A percentile compares a stretch with the other conserved stretches of the same genome.
These are phyloP conservation scores for Lithobates pipiens DNA, from an alignment of 2,797 vertebrate species.

Conservation along the genomic window DNA sequence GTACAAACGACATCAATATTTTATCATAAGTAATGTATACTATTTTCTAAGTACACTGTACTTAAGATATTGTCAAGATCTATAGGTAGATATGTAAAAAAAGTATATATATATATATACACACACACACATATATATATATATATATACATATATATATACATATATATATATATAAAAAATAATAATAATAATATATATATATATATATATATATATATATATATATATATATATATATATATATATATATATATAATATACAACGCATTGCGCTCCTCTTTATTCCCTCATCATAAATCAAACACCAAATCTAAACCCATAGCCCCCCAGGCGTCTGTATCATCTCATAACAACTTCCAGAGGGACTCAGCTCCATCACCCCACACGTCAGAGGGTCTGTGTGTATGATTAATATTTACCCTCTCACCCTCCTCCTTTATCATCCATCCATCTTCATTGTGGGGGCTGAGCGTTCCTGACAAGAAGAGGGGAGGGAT, in stretches of 20 bases:
- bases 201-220: background rate
- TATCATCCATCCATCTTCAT: slow-evolving; percentile 73
- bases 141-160: slow-evolving; percentile 11
- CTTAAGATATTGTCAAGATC: too few species aligned
- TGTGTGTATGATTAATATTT: slow-evolving; percentile 74
- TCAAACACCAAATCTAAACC: slow-evolving; percentile 66
- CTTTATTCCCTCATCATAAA: slow-evolving; percentile 64
- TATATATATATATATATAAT: slow-evolving; percentile 6
- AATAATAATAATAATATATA: too few species aligned
- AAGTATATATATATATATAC: background rate
- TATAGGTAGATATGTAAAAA: too few species aligned
- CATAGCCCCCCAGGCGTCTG: slow-evolving; percentile 66
- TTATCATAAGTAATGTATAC: too few species aligned
- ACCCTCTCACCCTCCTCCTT: slow-evolving; percentile 69
- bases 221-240: slow-evolving; percentile 5
- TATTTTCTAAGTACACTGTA: too few species aligned
- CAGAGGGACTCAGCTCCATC: slow-evolving; percentile 72
- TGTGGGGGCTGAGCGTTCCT: slow-evolving; percentile 64
- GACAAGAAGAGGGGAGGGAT: slow-evolving; percentile 59
- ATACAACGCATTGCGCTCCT: slow-evolving; percentile 16
- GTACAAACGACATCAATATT: too few species aligned
- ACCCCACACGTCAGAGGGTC: slow-evolving; percentile 69
- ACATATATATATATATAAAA: too few species aligned
- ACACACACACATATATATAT: slow-evolving; percentile 8
- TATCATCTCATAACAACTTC: slow-evolving; percentile 74